Conservation (phyloP, 2,113 vertebrate species). For the Gorsachius goisagi region DNA sequence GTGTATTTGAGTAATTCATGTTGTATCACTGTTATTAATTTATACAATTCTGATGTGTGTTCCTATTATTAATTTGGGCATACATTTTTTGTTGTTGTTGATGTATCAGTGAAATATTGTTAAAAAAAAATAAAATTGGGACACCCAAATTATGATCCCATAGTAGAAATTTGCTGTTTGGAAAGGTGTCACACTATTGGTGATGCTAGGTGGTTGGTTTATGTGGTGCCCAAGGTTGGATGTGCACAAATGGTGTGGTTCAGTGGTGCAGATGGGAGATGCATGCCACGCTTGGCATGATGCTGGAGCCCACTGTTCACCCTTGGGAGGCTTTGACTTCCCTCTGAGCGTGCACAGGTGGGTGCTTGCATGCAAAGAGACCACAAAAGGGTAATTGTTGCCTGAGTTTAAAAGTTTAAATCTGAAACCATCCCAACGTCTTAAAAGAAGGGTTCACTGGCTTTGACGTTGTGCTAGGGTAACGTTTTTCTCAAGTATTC, state of each 20-base stretch:
- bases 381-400: neutral
- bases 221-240: no score
- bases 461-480: neutral
- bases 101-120: neutral
- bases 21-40: neutral
- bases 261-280: rapidly evolving
- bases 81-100: neutral
- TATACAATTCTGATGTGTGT: neutral
- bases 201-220: neutral
- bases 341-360: neutral
- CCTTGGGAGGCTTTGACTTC: neutral
- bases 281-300: rapidly evolving
- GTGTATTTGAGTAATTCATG: neutral
- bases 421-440: neutral
- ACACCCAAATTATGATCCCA: neutral
- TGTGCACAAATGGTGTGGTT: rapidly evolving
- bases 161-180: neutral
- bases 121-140: no score
- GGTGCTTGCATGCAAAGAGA: neutral
- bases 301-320: neutral
- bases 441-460: neutral
- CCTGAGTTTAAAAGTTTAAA: neutral
- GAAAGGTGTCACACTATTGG: no score
- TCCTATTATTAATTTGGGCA: neutral
- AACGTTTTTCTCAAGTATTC: neutral